Base-by-base conservation (phyloP, 2,888 invertebrate species). In the Phaonia tiefii region DNA sequence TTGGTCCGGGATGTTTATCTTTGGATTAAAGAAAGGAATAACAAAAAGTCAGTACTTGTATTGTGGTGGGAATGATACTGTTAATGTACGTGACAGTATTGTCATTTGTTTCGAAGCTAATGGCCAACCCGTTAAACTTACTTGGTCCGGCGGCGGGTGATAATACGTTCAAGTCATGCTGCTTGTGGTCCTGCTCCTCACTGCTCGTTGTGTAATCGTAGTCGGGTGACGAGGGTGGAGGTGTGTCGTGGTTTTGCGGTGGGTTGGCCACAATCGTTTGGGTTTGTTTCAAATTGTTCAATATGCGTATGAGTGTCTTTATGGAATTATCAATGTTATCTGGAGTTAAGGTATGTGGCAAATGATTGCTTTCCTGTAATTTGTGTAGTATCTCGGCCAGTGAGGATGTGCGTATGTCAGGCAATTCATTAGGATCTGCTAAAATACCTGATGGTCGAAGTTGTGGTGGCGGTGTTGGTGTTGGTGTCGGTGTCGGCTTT, bases 281-380 rank as follows among this genome's bases (percentile, higher is more conserved):
- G 0, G 90, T 88, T 80, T 88, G 85, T 82, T 94, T 95, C 63
- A 96, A 91, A 75, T 94, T 93, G 86, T 94, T 94, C 65, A 96
- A 90, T 78, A 96, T 95, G 87, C 94, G 94, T 13, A 96, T 92
- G 76, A 96, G 91, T 0, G 96, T 96, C 87, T 93, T 93, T 82
- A 96, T 95, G 63, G 96, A 96, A 80, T 95, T 93, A 84, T 95
- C 95, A 58, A 96, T 94, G 86, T 96, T 96, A 84, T 95, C 94
- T 70, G 94, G 93, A 3, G 95, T 96, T 26, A 96, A 92, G 8
- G 93, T 94, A 84, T 95, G 94, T 0, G 96, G 96, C 84, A 96
- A 91, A 56, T 95, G 94, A 89, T 96, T 95, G 84, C 94, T 94
- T 17, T 95, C 91, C 89, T 95, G 95, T 31, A 96, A 91, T 75